These are phyloP conservation scores for Dendrocincla fuliginosa DNA, from an alignment of 2,797 vertebrate species.

Conservation along the genomic window DNA sequence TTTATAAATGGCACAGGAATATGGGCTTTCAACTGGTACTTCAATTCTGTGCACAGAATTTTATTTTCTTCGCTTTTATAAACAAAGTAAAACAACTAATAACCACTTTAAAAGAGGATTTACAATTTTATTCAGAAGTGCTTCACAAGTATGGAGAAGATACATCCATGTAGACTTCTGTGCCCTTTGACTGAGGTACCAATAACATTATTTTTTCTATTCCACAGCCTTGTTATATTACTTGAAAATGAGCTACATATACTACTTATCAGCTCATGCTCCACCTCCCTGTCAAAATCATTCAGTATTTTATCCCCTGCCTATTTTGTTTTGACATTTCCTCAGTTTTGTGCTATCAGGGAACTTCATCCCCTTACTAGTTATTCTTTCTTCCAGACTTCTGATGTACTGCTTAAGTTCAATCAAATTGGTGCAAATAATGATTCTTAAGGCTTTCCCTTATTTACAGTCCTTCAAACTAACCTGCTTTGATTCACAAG, in stretches of 20 bases:
- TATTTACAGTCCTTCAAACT: neutral
- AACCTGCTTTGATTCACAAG: slow-evolving; percentile 19
- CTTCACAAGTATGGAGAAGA: neutral
- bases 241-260: neutral
- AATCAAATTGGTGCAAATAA: slow-evolving; percentile 1
- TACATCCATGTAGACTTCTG: neutral
- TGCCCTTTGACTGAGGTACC: neutral
- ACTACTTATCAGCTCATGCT: neutral
- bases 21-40: neutral
- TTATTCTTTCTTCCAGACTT: slow-evolving; percentile 7
- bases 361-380: slow-evolving; percentile 20
- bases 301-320: slow-evolving; percentile 26
- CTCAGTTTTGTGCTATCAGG: neutral
- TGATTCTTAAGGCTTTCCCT: neutral
- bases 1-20: neutral
- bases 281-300: slow-evolving; percentile 47
- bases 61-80: neutral
- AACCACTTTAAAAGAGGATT: neutral
- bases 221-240: neutral
- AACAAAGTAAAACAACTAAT: neutral
- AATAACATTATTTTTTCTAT: neutral
- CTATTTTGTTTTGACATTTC: slow-evolving; percentile 35
- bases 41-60: neutral
- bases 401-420: neutral
- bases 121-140: neutral